Evolutionary conservation across 2,888 invertebrate species (phyloP).

Genomic region (Pilophorus perplexus): DNA sequence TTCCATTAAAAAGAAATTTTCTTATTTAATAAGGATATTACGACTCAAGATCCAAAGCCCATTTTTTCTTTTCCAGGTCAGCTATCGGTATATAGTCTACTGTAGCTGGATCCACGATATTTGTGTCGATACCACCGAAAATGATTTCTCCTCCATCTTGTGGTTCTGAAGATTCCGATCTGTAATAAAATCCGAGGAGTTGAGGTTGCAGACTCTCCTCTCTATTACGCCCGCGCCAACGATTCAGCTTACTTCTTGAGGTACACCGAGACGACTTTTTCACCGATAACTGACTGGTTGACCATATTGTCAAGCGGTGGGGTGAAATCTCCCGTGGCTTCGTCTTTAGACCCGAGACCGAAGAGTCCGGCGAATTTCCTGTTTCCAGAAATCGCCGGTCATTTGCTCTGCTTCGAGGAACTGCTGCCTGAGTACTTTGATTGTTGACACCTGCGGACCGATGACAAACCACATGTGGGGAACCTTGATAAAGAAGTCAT

Average conservation of each 20-base stretch:
- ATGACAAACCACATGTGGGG: background rate
- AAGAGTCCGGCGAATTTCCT: slow-evolving; percentile 28
- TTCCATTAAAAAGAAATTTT: too few species aligned
- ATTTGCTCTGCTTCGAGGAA: slow-evolving; percentile 16
- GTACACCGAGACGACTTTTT: slow-evolving; percentile 18
- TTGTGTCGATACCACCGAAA: background rate
- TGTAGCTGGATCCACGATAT: background rate
- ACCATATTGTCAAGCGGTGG: slow-evolving; percentile 19
- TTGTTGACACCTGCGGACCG: slow-evolving; percentile 3
- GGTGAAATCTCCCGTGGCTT: slow-evolving; percentile 1
- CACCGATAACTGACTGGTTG: background rate
- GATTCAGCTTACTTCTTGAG: too few species aligned
- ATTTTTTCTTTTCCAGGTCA: background rate
- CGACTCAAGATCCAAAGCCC: background rate
- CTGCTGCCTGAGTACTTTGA: background rate
- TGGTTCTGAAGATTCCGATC: too few species aligned
- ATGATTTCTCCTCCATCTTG: background rate
- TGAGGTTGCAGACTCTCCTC: too few species aligned
- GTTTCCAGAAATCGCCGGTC: slow-evolving; percentile 17
- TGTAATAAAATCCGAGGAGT: too few species aligned
- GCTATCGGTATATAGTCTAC: background rate
- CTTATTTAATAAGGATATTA: too few species aligned
- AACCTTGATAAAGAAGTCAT: background rate
- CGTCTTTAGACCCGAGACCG: slow-evolving; percentile 21
- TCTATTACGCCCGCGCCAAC: too few species aligned